Conservation (phyloP, 2,888 invertebrate genomes). For the Ecliptopera silaceata region DNA sequence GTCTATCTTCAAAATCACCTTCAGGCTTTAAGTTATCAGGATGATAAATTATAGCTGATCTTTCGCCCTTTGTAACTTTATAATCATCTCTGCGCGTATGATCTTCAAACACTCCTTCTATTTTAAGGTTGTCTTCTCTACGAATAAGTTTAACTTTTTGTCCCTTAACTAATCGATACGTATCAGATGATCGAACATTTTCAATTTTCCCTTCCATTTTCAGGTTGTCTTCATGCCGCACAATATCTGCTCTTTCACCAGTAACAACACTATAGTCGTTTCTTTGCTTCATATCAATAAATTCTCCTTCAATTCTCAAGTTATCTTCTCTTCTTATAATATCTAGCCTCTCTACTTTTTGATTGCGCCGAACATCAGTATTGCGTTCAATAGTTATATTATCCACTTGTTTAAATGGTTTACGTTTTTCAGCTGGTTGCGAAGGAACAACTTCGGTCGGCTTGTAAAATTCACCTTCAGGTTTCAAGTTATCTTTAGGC, state of each 20-base stretch:
- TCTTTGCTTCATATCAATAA: slow-evolving; percentile 80
- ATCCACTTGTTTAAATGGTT: slow-evolving; percentile 81
- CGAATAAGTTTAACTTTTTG: slow-evolving; percentile 80
- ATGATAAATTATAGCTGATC: slow-evolving; percentile 80
- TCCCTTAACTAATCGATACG: slow-evolving; percentile 79
- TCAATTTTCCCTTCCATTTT: slow-evolving; percentile 85
- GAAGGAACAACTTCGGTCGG: slow-evolving; percentile 72
- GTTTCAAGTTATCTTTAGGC: slow-evolving; percentile 86
- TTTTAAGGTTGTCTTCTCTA: slow-evolving; percentile 83
- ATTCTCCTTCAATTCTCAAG: slow-evolving; percentile 84
- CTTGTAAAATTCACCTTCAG: slow-evolving; percentile 82
- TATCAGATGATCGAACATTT: slow-evolving; percentile 78
- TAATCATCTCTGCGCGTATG: slow-evolving; percentile 83
- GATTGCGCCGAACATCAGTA: slow-evolving; percentile 56
- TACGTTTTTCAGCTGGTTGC: slow-evolving; percentile 82
- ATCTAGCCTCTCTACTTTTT: slow-evolving; percentile 83
- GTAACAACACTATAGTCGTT: slow-evolving; percentile 79
- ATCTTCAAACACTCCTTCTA: slow-evolving; percentile 86
- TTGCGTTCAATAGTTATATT: slow-evolving; percentile 82
- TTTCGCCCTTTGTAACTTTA: slow-evolving; percentile 80
- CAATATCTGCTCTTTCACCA: slow-evolving; percentile 78
- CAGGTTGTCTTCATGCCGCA: slow-evolving; percentile 85
- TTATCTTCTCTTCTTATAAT: slow-evolving; percentile 85
- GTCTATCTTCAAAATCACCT: slow-evolving; percentile 72
- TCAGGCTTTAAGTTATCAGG: slow-evolving; percentile 82